Percentiles rank a stretch among this genome's conserved stretches.
Evolutionary conservation across 2,113 vertebrate species (phyloP).

Genomic region (Dissostichus mawsoni): DNA sequence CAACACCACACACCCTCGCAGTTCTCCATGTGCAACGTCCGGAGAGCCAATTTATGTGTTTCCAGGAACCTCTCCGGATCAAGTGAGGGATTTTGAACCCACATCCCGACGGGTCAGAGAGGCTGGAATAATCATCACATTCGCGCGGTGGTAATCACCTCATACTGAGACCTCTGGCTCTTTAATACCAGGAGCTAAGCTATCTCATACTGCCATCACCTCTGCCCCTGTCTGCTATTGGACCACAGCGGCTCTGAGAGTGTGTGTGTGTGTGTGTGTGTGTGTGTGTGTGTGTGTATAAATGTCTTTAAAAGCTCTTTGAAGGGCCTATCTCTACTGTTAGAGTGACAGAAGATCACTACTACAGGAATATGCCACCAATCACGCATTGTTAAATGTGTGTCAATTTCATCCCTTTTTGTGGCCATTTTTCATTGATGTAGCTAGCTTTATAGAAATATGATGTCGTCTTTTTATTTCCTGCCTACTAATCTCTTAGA

Average conservation of each 20-base stretch:
- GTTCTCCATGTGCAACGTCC: conserved; percentile 10
- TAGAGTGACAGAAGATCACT: conserved; percentile 1
- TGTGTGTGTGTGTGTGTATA: conserved; percentile 11
- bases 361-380: neutral
- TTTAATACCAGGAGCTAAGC: conserved; percentile 64
- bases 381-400: neutral
- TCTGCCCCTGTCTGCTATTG: conserved; percentile 15
- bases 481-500: neutral
- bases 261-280: conserved; percentile 20
- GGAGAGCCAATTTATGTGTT: conserved; percentile 35
- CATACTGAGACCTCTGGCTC: conserved; percentile 38
- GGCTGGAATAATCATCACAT: conserved; percentile 60
- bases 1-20: neutral
- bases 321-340: neutral
- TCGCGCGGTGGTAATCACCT: conserved; percentile 58
- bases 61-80: conserved; percentile 17
- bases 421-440: neutral
- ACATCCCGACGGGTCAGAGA: conserved; percentile 44
- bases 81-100: conserved; percentile 50
- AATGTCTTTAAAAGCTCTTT: neutral
- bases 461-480: neutral
- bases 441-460: too few relatives aligned
- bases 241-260: conserved; percentile 6
- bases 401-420: neutral
- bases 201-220: conserved; percentile 39